phyloP scores from a whole-genome alignment of 2,888 invertebrate genomes.

The Poecilus cupreus region DNA sequence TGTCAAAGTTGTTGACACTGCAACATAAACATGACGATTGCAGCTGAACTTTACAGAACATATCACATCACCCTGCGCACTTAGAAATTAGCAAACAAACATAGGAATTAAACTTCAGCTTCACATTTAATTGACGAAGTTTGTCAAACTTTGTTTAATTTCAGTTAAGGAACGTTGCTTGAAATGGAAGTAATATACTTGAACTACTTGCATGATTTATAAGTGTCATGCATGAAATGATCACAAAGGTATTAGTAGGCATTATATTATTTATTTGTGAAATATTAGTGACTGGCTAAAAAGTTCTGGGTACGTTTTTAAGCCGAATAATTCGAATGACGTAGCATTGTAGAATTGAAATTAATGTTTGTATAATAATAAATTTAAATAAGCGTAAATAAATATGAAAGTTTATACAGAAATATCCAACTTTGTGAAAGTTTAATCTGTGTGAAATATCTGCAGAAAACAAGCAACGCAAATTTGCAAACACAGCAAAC shows the following conservation, averaged over 20 bases:
- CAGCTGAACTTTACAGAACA: neutral
- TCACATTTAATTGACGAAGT: constrained; percentile 17
- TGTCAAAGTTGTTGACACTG: neutral
- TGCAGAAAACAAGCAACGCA: neutral
- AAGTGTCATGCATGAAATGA: neutral
- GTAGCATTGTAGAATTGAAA: too few species aligned
- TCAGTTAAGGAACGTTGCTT: neutral
- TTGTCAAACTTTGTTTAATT: constrained; percentile 16
- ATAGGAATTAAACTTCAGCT: constrained; percentile 2
- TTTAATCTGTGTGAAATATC: constrained; percentile 1
- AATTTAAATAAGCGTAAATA: neutral
- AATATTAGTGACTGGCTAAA: too few species aligned
- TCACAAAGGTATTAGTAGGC: neutral
- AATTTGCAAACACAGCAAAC: constrained; percentile 13
- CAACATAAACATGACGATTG: neutral
- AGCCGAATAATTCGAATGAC: too few species aligned
- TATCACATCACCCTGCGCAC: constrained; percentile 3
- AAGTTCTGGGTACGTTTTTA: too few species aligned
- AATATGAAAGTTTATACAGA: neutral
- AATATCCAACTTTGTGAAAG: neutral
- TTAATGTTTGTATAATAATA: neutral
- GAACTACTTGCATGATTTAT: neutral
- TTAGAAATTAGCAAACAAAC: constrained; percentile 30
- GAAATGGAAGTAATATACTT: neutral
- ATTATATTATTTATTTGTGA: too few species aligned